These are phyloP conservation scores for Dendroctonus valens DNA, from an alignment of 1,140 invertebrate species.

Conservation along the genomic window DNA sequence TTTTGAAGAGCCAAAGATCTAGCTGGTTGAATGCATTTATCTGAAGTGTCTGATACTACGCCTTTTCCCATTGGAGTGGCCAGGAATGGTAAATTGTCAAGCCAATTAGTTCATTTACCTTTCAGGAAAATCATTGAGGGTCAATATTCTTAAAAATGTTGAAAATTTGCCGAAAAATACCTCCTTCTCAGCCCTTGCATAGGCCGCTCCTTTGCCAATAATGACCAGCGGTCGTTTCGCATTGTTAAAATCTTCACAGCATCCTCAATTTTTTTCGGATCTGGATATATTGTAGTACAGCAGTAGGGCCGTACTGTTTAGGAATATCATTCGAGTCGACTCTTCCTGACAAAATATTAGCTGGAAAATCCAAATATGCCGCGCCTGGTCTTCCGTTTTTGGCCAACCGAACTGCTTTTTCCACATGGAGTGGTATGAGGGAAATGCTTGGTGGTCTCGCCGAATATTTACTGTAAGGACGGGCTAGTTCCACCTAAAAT, in stretches of 20 bases:
- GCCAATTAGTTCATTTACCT: constrained; percentile 61
- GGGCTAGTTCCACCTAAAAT: constrained; percentile 70
- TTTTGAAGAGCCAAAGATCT: constrained; percentile 85
- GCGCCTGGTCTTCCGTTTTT: constrained; percentile 89
- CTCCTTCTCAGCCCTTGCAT: constrained; percentile 71
- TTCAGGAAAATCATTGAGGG: neutral
- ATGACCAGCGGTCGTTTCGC: constrained; percentile 85
- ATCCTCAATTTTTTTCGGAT: constrained; percentile 62
- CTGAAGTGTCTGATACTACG: constrained; percentile 79
- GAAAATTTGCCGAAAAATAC: constrained; percentile 48
- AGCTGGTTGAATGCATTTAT: constrained; percentile 77
- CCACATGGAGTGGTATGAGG: constrained; percentile 86
- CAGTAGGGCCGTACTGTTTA: constrained; percentile 52
- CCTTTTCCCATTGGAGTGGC: constrained; percentile 98
- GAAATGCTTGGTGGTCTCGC: constrained; percentile 78
- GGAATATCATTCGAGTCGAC: constrained; percentile 52
- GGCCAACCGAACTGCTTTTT: constrained; percentile 83
- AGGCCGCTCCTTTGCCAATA: constrained; percentile 92
- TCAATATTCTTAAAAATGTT: no score
- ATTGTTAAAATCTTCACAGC: constrained; percentile 67
- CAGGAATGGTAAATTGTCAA: constrained; percentile 80
- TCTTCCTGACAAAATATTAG: constrained; percentile 60
- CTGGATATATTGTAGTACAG: constrained; percentile 67
- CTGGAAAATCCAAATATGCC: constrained; percentile 85
- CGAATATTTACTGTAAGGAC: constrained; percentile 87